Base-by-base conservation (phyloP, 92 coral and sea anemone genomes). In the Plumapathes pennacea region DNA sequence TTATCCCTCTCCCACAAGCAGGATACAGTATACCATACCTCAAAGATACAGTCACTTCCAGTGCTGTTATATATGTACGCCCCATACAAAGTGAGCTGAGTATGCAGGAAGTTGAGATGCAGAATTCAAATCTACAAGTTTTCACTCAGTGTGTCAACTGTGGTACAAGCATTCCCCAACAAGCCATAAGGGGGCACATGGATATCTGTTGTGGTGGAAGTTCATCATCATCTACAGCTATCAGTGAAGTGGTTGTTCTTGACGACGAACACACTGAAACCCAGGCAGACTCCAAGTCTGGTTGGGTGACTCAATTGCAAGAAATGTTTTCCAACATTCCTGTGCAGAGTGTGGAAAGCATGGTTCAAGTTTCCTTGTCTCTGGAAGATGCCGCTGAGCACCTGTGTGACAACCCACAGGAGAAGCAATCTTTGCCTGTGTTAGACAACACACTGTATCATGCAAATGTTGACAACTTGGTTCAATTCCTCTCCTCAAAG, bases 101-200 rank as follows among this genome's bases (percentile, higher is more conserved):
- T 22, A 40, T 69, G 47, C 3, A 12, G 31, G 47, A 29, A 31
- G 24, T 41, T 32, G 13, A 69, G 33, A 32, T 50, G 23, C 46
- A 15, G 32, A 41, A 31, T 46, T 33, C 48, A 21, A 32, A 25
- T 22, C 53, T 46, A 12, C 30, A 41, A 21, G 46, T 46, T 21
- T 25, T 45, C 58, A 70, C 40, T 46, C 34, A n/a, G 47, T 70
- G 77, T 70, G 57, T 70, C n/a, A 70, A 70, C 29, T 58, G 77
- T 50, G 48, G 14, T 3, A 51, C 43, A 56, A 48, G 37, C 36
- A 38, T 70, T 10, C 69, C 60, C 6, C 15, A 56, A 3, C 54
- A 40, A 19, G 59, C 25, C 27, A 70, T 70, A 3, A 70, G 59
- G 38, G 47, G 50, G 20, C 77, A 70, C 32, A 13, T 53, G 20